Base-by-base conservation (phyloP, 64 coral and sea anemone genomes). In the Astreopora myriophthalma region DNA sequence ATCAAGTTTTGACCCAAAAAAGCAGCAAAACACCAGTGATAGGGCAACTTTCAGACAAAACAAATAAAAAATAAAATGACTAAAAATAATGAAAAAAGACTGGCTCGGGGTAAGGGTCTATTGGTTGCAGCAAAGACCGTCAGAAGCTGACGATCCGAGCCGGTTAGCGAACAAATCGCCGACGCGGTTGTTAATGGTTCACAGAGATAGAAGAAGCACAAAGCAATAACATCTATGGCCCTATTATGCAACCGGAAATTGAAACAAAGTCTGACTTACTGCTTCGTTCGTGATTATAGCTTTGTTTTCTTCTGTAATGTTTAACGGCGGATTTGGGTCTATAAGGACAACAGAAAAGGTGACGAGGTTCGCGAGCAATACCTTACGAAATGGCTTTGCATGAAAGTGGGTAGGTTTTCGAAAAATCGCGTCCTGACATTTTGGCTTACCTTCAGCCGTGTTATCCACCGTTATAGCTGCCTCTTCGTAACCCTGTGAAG, bases 261-360 rank as follows among this genome's bases (percentile, higher is more conserved):
- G 52, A 11, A 16, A 4, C 11, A 64, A 24, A 3, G 17, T 27
- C 44, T 51, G 48, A 76, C 74, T 78, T 48, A 88, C 92, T 64
- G 76, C 75, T 32, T 94, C 75, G 19, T 25, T 44, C 23, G 49
- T 57, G 12, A 92, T 85, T 25, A 94, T 38, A 36, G 24, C 46
- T 94, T 89, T 94, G 62, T 94, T 94, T 94, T 94, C 86, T 44
- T 87, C 69, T 34, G 48, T 80, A 17, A 94, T 73, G 46, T 94
- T 86, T 3, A 94, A 37, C 13, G 85, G 64, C 22, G 79, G 75
- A 36, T 94, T 88, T 12, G 86, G 92, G 60, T 94, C 92, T 94
- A 24, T 42, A 83, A 62, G 3, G 34, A 63, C 26, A 55, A 75
- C 20, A 85, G 49, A 48, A 22, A 58, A 38, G 1, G 22, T 24